phyloP scores from a whole-genome alignment of 2,113 vertebrate species.

The Neotoma lepida region DNA sequence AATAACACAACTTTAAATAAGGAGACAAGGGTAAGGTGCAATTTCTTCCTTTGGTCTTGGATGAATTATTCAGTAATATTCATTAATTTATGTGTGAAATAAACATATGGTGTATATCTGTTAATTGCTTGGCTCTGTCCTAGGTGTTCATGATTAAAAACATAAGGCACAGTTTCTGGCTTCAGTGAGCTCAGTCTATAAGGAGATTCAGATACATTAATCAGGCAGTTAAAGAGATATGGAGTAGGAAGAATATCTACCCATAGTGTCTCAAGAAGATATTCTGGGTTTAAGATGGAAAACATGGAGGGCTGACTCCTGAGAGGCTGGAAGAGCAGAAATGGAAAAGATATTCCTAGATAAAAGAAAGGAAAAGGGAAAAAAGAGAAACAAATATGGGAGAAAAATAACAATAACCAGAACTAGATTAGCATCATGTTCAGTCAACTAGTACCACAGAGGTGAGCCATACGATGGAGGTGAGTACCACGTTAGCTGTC shows the following conservation, averaged over 20 bases:
- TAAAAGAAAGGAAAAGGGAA: background rate
- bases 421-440: background rate
- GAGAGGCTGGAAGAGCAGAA: background rate
- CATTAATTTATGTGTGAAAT: conserved; percentile 76
- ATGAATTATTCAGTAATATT: conserved; percentile 74
- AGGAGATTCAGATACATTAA: conserved; percentile 48
- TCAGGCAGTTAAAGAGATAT: conserved; percentile 6
- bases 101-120: conserved; percentile 72
- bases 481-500: background rate
- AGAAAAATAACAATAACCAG: background rate
- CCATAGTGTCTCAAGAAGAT: background rate
- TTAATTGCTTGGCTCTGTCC: conserved; percentile 73
- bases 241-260: background rate
- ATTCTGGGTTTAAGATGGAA: background rate
- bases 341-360: background rate
- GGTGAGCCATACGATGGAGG: background rate
- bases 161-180: conserved; percentile 68
- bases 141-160: conserved; percentile 72
- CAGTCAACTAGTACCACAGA: conserved; percentile 11
- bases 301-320: background rate
- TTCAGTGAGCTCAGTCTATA: conserved; percentile 42
- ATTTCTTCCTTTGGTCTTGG: conserved; percentile 62
- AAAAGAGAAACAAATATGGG: background rate
- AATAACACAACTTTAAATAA: conserved; percentile 65
- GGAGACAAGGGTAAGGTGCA: conserved; percentile 45